These are phyloP conservation scores for Eonycteris spelaea DNA, from an alignment of 2,113 vertebrate species.

Conservation along the genomic window DNA sequence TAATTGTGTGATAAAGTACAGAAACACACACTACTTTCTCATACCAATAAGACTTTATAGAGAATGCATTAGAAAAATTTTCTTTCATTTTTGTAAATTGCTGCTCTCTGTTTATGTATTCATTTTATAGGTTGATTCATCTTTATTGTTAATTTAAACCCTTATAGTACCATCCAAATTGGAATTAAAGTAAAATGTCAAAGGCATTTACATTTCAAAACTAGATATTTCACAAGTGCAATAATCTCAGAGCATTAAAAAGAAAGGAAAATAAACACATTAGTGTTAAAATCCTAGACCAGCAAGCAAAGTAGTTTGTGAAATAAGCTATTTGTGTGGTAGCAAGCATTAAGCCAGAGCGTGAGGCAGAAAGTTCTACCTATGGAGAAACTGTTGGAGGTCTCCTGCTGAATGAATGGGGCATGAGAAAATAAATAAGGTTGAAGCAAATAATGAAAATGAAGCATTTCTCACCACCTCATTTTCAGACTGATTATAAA, in stretches of 20 bases:
- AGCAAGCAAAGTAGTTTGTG: not conserved
- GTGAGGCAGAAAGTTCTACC: not conserved
- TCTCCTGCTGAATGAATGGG: slow-evolving; percentile 18
- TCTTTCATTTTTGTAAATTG: slow-evolving; percentile 53
- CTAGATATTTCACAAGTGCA: slow-evolving; percentile 31
- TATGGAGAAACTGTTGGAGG: slow-evolving; percentile 23
- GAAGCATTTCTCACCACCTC: slow-evolving; percentile 66
- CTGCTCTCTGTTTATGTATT: slow-evolving; percentile 65
- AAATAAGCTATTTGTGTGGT: slow-evolving; percentile 2
- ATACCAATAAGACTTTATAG: not conserved
- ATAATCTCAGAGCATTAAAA: slow-evolving; percentile 50
- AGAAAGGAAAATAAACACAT: slow-evolving; percentile 53
- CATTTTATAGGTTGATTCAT: slow-evolving; percentile 58
- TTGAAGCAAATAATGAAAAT: slow-evolving; percentile 63
- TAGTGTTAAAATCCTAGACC: slow-evolving; percentile 20
- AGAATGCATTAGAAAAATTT: slow-evolving; percentile 51
- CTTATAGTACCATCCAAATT: slow-evolving; percentile 59
- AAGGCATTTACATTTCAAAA: slow-evolving; percentile 47
- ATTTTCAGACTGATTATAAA: slow-evolving; percentile 71
- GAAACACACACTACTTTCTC: not conserved
- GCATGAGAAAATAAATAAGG: slow-evolving; percentile 50
- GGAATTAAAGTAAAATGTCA: slow-evolving; percentile 62
- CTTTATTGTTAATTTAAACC: slow-evolving; percentile 36
- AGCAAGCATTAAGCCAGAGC: not conserved
- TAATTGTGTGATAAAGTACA: not conserved